A percentile compares a stretch with the other conserved stretches of the same genome.
Evolutionary conservation across 2,113 vertebrate genomes (phyloP).

Genomic region (Anhinga rufa): DNA sequence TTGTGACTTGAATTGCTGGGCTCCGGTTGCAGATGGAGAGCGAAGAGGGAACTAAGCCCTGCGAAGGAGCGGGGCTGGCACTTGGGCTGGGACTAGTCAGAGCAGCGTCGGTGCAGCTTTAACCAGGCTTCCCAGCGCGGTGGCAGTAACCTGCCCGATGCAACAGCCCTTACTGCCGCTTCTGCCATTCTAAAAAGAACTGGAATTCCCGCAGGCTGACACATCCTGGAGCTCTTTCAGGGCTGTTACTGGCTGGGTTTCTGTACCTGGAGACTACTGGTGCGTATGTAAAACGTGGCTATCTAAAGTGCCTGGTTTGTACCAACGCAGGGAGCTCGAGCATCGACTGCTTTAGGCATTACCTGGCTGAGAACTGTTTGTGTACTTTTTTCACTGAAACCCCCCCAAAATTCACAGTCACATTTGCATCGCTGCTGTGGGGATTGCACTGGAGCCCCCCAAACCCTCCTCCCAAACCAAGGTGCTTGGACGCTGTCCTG

Average conservation of each 20-base stretch:
- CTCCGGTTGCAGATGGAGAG: neutral
- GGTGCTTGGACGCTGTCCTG: neutral
- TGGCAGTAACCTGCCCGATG: neutral
- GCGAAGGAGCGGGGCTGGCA: neutral
- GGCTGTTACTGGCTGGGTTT: neutral
- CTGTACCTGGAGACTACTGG: neutral
- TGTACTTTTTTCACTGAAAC: neutral
- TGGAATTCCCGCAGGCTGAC: neutral
- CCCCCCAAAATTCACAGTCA: neutral
- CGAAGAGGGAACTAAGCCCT: neutral
- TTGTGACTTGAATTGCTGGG: neutral
- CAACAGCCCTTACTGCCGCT: neutral
- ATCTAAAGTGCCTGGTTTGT: constrained; percentile 20
- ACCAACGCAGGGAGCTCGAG: neutral
- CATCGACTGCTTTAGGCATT: neutral
- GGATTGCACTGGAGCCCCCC: neutral
- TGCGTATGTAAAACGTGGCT: neutral
- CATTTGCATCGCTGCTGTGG: neutral
- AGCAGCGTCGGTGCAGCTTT: neutral
- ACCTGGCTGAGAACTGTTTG: neutral
- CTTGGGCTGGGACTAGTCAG: neutral
- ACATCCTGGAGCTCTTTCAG: neutral
- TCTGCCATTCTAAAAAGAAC: neutral
- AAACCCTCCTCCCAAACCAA: neutral
- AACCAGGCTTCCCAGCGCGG: neutral